These are phyloP conservation scores for Pachypanchax playfairii DNA, from an alignment of 2,113 vertebrate species.

Conservation along the genomic window DNA sequence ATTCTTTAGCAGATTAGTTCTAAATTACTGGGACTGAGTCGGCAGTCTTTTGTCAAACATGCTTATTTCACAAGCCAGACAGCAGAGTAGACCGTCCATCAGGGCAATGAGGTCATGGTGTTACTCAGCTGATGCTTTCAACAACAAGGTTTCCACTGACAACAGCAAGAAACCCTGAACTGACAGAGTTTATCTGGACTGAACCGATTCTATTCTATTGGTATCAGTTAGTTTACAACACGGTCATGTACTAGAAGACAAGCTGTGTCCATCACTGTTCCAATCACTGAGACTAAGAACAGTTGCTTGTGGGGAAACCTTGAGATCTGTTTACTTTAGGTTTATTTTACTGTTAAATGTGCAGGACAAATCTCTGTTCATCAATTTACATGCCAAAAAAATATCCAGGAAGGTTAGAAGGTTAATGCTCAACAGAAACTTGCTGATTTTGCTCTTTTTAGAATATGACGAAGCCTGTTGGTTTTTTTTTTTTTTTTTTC, in stretches of 20 bases:
- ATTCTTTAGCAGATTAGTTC: conserved; percentile 1
- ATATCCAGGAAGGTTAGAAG: too few relatives aligned
- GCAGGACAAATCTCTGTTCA: too few relatives aligned
- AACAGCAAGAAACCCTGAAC: neutral
- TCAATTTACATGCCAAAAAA: too few relatives aligned
- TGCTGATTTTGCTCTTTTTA: too few relatives aligned
- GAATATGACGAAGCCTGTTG: too few relatives aligned
- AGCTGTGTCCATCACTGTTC: neutral
- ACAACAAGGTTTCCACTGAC: neutral
- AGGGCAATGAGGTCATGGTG: conserved; percentile 6
- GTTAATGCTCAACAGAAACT: neutral
- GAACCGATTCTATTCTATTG: neutral
- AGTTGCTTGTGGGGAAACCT: too few relatives aligned
- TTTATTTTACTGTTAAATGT: too few relatives aligned
- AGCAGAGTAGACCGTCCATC: conserved; percentile 25
- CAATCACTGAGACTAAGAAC: too few relatives aligned
- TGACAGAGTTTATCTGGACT: neutral
- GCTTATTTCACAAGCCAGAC: conserved; percentile 27
- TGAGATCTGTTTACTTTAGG: too few relatives aligned
- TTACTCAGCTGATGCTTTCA: conserved; percentile 19
- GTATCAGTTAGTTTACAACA: neutral
- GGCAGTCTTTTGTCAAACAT: conserved; percentile 1
- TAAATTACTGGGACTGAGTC: conserved; percentile 7
- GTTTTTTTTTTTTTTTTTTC: neutral
- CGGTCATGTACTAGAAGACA: too few relatives aligned